phyloP scores from a whole-genome alignment of 1,140 invertebrate genomes.

The Hyphantria cunea region DNA sequence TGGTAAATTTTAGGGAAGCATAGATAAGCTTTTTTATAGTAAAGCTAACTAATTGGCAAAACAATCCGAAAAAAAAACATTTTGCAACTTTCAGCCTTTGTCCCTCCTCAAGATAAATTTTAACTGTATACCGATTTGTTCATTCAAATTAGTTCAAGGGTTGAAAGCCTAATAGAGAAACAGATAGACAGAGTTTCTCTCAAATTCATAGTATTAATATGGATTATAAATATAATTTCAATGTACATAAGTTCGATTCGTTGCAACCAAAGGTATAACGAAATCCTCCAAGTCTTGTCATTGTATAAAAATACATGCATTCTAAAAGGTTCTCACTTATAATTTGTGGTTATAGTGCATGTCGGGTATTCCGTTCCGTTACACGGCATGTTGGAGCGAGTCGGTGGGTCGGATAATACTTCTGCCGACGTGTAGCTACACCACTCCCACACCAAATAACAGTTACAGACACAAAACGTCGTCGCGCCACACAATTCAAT shows the following conservation, averaged over 20 bases:
- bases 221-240: no score
- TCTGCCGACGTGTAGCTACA: constrained; percentile 30
- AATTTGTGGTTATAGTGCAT: constrained; percentile 80
- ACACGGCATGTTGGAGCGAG: constrained; percentile 60
- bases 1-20: no score
- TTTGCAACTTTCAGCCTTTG: no score
- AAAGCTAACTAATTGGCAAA: no score
- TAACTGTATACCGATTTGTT: no score
- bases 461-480: constrained; percentile 72
- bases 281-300: constrained; percentile 39
- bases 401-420: constrained; percentile 66
- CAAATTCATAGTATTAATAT: no score
- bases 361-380: constrained; percentile 77
- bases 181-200: no score
- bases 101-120: no score
- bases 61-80: no score
- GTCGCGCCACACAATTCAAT: constrained; percentile 78
- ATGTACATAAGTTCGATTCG: not conserved
- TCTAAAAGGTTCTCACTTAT: constrained; percentile 80
- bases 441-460: constrained; percentile 65
- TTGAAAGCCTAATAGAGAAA: no score
- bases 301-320: constrained; percentile 60
- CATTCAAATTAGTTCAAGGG: no score
- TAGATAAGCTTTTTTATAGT: no score
- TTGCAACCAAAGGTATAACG: not conserved